Evolutionary conservation across 1,140 invertebrate genomes (phyloP).

Genomic region (Melanaphis sacchari): DNA sequence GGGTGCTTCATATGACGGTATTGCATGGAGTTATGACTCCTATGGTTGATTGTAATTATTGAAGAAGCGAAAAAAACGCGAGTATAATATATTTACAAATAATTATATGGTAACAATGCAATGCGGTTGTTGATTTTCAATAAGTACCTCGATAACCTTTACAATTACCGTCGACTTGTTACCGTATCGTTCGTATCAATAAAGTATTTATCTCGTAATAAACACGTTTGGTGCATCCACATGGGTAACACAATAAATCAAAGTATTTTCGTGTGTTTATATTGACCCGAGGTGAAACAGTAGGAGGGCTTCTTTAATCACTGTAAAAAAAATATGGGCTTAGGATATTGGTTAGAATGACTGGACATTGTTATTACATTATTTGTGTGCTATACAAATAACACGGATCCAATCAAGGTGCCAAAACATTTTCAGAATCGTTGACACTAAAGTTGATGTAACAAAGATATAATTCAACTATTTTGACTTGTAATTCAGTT

Average conservation of each 20-base stretch:
- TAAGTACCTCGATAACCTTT: slow-evolving; percentile 45
- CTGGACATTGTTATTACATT: slow-evolving; percentile 40
- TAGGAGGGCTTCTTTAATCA: slow-evolving; percentile 57
- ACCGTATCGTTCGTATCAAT: slow-evolving; percentile 32
- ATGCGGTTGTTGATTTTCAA: slow-evolving; percentile 44
- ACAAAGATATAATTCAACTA: neutral
- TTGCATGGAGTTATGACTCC: neutral
- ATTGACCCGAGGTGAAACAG: slow-evolving; percentile 52
- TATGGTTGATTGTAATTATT: neutral
- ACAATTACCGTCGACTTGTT: slow-evolving; percentile 27
- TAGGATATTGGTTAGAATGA: slow-evolving; percentile 47
- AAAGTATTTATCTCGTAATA: slow-evolving; percentile 43
- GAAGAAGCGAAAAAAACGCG: slow-evolving; percentile 2
- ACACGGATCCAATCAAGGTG: neutral
- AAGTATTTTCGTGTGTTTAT: slow-evolving; percentile 42
- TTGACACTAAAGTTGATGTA: neutral
- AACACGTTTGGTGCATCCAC: slow-evolving; percentile 32
- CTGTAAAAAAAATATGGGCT: neutral
- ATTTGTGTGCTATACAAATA: neutral
- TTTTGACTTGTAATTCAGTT: neutral
- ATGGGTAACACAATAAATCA: slow-evolving; percentile 38
- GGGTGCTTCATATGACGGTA: neutral
- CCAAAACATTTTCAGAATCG: slow-evolving; percentile 23
- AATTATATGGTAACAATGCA: slow-evolving; percentile 43
- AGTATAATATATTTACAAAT: slow-evolving; percentile 45